Conservation (phyloP, 2,113 vertebrate species). For the Ellobius talpinus region DNA sequence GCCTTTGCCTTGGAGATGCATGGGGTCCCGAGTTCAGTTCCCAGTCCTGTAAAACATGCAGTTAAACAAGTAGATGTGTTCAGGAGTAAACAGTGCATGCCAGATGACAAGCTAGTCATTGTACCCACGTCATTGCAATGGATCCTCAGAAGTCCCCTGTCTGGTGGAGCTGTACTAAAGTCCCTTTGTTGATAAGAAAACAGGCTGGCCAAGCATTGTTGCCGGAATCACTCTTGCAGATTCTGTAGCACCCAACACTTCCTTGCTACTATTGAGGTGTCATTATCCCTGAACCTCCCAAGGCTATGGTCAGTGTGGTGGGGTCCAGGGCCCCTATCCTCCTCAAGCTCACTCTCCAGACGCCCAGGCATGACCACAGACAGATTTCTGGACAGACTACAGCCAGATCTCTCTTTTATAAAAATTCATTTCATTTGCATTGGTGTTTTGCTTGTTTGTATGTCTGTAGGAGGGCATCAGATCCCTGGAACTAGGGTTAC, state of each 20-base stretch:
- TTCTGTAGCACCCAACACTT: background rate
- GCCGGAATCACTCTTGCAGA: background rate
- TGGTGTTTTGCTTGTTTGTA: too few relatives aligned
- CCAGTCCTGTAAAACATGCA: too few relatives aligned
- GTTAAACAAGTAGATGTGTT: background rate
- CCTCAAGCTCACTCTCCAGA: background rate
- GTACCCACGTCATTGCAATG: background rate
- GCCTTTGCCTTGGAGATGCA: background rate
- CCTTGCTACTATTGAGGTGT: background rate
- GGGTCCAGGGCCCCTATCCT: background rate
- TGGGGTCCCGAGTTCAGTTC: background rate
- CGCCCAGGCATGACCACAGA: background rate
- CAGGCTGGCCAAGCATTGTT: background rate
- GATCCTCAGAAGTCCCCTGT: background rate
- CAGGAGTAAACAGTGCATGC: background rate
- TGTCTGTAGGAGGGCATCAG: too few relatives aligned
- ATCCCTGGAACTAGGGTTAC: too few relatives aligned
- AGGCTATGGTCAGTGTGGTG: background rate
- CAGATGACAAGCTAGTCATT: background rate
- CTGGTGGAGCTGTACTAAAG: background rate
- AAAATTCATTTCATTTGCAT: too few relatives aligned
- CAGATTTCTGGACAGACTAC: background rate
- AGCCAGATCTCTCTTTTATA: background rate
- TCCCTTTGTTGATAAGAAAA: background rate
- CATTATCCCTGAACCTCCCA: background rate